These are phyloP conservation scores for Andrena haemorrhoa DNA, from an alignment of 2,888 invertebrate genomes.

Conservation along the genomic window DNA sequence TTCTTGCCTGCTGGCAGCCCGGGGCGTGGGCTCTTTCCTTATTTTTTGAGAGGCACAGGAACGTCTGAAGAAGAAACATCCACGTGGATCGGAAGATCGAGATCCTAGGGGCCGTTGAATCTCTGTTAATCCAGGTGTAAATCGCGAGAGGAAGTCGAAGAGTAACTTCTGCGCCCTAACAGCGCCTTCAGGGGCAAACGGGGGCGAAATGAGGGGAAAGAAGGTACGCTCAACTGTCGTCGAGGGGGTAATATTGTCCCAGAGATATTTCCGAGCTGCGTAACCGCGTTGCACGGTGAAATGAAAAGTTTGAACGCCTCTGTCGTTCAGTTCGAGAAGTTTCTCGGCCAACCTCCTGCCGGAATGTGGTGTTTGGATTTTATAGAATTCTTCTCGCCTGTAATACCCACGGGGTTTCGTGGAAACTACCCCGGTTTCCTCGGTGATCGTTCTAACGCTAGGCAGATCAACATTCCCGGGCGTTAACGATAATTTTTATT, in stretches of 20 bases:
- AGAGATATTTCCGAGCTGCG: constrained; percentile 57
- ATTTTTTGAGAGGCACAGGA: neutral
- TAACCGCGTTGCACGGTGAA: constrained; percentile 55
- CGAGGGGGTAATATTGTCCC: constrained; percentile 57
- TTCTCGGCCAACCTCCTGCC: constrained; percentile 10
- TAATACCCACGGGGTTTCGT: constrained; percentile 1
- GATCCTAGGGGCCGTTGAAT: too few relatives aligned
- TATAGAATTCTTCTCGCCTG: neutral
- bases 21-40: neutral
- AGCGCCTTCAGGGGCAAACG: neutral
- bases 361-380: neutral
- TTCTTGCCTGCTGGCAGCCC: neutral
- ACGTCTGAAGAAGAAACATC: too few relatives aligned
- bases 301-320: constrained; percentile 52
- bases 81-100: too few relatives aligned
- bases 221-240: constrained; percentile 17
- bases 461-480: too few relatives aligned
- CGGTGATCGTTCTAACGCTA: neutral
- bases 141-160: too few relatives aligned
- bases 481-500: constrained; percentile 13
- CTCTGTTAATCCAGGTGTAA: too few relatives aligned
- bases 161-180: too few relatives aligned
- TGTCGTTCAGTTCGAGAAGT: constrained; percentile 41
- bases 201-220: constrained; percentile 15
- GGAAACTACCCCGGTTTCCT: neutral